Evolutionary conservation across 2,113 vertebrate genomes (phyloP).

Genomic region (Pteruthius melanotis): DNA sequence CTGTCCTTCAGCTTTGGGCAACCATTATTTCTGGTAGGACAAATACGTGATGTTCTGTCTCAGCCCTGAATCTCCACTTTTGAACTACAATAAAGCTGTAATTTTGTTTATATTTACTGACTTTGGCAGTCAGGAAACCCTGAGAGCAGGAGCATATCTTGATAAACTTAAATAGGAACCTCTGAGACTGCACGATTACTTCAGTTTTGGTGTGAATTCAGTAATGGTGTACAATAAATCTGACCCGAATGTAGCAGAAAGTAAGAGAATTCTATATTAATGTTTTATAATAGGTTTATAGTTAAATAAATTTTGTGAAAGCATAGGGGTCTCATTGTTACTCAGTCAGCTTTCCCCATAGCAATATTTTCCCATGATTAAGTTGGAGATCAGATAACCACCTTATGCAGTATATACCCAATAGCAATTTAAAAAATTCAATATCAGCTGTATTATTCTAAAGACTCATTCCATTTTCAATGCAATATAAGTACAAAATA

Average conservation of each 20-base stretch:
- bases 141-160: not conserved
- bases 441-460: slow-evolving; percentile 69
- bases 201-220: slow-evolving; percentile 24
- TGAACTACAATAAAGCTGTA: not conserved
- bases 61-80: not conserved
- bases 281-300: slow-evolving; percentile 66
- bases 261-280: slow-evolving; percentile 65
- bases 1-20: not conserved
- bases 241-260: slow-evolving; percentile 54
- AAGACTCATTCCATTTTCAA: slow-evolving; percentile 63
- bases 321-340: slow-evolving; percentile 61
- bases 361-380: slow-evolving; percentile 70
- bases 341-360: slow-evolving; percentile 52
- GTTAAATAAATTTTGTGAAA: slow-evolving; percentile 73
- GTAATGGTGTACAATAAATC: slow-evolving; percentile 53
- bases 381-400: slow-evolving; percentile 71
- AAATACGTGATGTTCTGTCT: not conserved
- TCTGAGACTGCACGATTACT: not conserved
- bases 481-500: slow-evolving; percentile 68
- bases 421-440: slow-evolving; percentile 72
- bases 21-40: not conserved
- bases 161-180: slow-evolving; percentile 30
- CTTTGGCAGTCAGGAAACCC: slow-evolving; percentile 1
- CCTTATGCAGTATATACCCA: slow-evolving; percentile 58
- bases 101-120: slow-evolving; percentile 5